Evolutionary conservation across 2,113 vertebrate species (phyloP), one percentile per base, ranked within the genome.

Genomic region (Connochaetes taurinus): DNA sequence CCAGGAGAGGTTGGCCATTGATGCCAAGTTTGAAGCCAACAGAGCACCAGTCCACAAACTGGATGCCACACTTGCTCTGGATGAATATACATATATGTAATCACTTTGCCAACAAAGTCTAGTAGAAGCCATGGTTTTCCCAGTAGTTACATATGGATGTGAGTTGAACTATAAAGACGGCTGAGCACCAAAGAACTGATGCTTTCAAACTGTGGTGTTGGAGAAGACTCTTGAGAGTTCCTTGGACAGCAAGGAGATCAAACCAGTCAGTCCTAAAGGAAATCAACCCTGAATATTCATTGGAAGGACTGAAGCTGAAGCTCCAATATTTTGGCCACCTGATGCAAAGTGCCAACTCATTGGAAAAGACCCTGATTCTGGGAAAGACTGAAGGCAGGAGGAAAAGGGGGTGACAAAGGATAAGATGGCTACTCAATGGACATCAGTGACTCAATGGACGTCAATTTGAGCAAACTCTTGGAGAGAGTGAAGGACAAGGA

Each of bases 321-420:
- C n/a, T 40, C 67, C 67, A 40, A 40, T 74, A 40, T 23, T 40
- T 74, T 40, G n/a, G 21, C 67, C n/a, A 23, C 19, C n/a, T 74
- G n/a, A 23, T 74, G 2, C 0, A 0, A 40, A 71, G 19, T 40
- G n/a, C n/a, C 0, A 0, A 12, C 67, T 40, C 67, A 2, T 23
- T 71, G n/a, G n/a, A 40, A 71, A 71, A 40, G 36, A 74, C n/a
- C 19, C 10, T 74, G 67, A 74, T 74, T 6, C 36, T 40, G 19
- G 36, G 21, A 40, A 25, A 25, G 19, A 74, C 2, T 40, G 67
- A 40, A 23, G n/a, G 5, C 21, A 40, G 67, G 10, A 71, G n/a
- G n/a, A 40, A 11, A 74, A 40, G 5, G 36, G 21, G 21, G 2
- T 40, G 21, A 40, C 67, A 40, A 21, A 40, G 10, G 67, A 74